Evolutionary conservation across 2,888 invertebrate genomes (phyloP), one percentile per base, ranked within the genome.

Genomic region (Ochropleura leucogaster): DNA sequence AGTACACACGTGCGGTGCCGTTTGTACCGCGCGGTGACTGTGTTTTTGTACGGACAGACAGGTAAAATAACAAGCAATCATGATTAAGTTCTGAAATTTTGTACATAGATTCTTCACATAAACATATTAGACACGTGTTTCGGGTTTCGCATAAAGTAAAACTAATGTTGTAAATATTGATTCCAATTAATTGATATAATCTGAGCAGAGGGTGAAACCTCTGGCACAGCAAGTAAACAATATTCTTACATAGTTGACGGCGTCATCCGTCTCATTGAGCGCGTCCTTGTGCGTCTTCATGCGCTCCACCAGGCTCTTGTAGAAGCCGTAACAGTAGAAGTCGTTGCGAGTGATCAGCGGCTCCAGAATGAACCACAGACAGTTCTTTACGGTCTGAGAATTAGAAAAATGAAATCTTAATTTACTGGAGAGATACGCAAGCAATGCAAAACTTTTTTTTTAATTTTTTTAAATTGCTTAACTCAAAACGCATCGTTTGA

Each of bases 281-380:
- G 98, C 98, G 92, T 99, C 99, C 93, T 98, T 98, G 91, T 99
- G 99, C 92, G 98, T 98, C 95, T 99, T 99, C 97, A 99, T 99
- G 90, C 98, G 97, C 90, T 99, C 99, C 72, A 99, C 97, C 78
- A 99, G 97, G 89, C 98, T 98, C 96, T 99, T 98, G 95, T 99
- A 99, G 96, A 99, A 99, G 55, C 98, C 98, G 95, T 98, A 99
- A 93, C 98, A 99, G 94, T 99, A 99, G 93, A 98, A 98, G 90
- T 99, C 99, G 91, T 98, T 99, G 93, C 99, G 98, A 9, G 98
- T 98, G 90, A 99, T 98, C 71, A 99, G 96, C 0, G 99, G 99
- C 94, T 99, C 99, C 90, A 99, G 96, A 72, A 99, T 97, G 93
- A 99, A 99, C 98, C 99, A 99, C 71, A 99, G 96, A 93, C 99